Conservation (phyloP, 2,888 invertebrate species). For the Calephelis perditalis region DNA sequence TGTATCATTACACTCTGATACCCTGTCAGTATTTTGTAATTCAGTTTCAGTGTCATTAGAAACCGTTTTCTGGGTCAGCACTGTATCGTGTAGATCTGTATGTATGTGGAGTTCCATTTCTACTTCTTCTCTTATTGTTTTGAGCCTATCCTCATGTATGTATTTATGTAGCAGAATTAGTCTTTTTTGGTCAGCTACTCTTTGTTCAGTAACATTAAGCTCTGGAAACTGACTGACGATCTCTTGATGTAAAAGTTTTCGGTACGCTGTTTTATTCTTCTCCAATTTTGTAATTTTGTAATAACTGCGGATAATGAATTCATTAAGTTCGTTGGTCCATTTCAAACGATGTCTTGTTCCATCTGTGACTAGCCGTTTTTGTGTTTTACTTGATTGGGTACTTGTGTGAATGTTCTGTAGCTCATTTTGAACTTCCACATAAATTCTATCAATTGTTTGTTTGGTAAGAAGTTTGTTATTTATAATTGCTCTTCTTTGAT, state of each 20-base stretch:
- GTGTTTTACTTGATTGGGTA: not conserved
- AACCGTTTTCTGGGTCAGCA: too few relatives aligned
- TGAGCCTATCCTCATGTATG: slow-evolving; percentile 4
- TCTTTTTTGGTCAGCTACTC: slow-evolving; percentile 23
- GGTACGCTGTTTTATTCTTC: slow-evolving; percentile 15
- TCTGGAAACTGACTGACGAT: slow-evolving; percentile 16
- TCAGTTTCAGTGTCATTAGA: too few relatives aligned
- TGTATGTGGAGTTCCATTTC: not conserved
- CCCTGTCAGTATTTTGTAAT: too few relatives aligned
- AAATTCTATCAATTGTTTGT: slow-evolving; percentile 15
- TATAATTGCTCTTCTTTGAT: slow-evolving; percentile 28
- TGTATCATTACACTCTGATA: not conserved
- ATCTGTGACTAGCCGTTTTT: not conserved
- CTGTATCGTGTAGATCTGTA: not conserved
- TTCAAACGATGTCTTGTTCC: slow-evolving; percentile 6
- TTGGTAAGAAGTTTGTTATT: slow-evolving; percentile 22
- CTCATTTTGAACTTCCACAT: slow-evolving; percentile 6
- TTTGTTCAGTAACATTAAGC: slow-evolving; percentile 22
- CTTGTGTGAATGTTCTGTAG: not conserved
- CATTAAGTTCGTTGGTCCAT: slow-evolving; percentile 23
- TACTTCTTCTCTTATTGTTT: not conserved
- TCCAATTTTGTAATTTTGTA: slow-evolving; percentile 22
- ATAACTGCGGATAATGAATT: slow-evolving; percentile 21
- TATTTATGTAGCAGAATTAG: slow-evolving; percentile 23
- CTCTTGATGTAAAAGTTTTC: slow-evolving; percentile 17